Evolutionary conservation across 1,140 invertebrate species (phyloP).

Genomic region (Ylistrum balloti): DNA sequence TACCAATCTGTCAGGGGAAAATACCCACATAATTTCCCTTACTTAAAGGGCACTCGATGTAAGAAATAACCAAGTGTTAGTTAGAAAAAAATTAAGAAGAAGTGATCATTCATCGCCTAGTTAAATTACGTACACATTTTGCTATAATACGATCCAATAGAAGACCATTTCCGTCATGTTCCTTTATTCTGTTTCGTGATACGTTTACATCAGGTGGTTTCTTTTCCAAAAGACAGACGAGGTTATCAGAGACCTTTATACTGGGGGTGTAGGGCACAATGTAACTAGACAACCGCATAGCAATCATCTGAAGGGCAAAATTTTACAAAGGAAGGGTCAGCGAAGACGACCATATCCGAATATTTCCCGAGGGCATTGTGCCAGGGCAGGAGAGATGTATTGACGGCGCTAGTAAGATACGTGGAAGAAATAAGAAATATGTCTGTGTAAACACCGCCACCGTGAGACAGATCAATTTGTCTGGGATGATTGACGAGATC

Average conservation of each 20-base stretch:
- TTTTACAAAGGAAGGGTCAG: neutral
- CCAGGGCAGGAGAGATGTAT: neutral
- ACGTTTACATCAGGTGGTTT: neutral
- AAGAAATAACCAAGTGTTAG: too few relatives aligned
- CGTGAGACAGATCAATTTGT: neutral
- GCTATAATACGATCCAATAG: too few relatives aligned
- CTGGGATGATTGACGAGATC: constrained; percentile 6
- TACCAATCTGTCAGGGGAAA: too few relatives aligned
- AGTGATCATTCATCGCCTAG: too few relatives aligned
- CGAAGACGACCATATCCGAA: neutral
- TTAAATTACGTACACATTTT: too few relatives aligned
- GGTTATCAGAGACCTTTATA: neutral
- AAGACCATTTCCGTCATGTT: too few relatives aligned
- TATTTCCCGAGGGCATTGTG: constrained; percentile 2
- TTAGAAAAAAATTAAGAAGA: too few relatives aligned
- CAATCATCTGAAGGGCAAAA: constrained; percentile 33
- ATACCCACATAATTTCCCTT: too few relatives aligned
- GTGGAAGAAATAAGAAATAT: constrained; percentile 7
- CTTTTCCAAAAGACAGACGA: neutral
- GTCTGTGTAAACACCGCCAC: neutral
- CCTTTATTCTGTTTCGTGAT: too few relatives aligned
- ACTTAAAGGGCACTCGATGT: too few relatives aligned
- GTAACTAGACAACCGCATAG: neutral
- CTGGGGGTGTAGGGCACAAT: constrained; percentile 4
- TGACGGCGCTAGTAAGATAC: neutral